Conservation (phyloP, 1,140 invertebrate species). For the Conus betulinus region DNA sequence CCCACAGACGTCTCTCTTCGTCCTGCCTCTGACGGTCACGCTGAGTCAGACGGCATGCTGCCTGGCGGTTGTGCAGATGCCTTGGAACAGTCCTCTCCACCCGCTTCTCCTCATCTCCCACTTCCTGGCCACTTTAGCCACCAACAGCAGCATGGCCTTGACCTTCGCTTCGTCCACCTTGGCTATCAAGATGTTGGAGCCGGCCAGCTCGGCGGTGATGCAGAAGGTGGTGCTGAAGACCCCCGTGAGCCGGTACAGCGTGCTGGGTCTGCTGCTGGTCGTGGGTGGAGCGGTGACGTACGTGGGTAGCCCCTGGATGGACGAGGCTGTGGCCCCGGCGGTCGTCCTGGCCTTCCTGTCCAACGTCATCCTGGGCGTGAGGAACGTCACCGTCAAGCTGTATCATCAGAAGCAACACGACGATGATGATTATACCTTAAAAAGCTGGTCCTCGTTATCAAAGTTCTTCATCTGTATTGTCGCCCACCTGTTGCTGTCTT, state of each 20-base stretch:
- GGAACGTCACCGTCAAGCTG: slow-evolving; percentile 39
- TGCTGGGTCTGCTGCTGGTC: slow-evolving; percentile 36
- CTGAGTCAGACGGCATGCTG: slow-evolving; percentile 20
- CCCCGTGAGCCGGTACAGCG: not conserved
- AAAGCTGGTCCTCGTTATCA: no score
- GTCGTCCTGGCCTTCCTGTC: slow-evolving; percentile 36
- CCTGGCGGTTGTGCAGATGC: not conserved
- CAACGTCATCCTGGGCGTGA: slow-evolving; percentile 41
- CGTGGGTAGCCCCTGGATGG: slow-evolving; percentile 5
- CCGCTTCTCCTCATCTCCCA: slow-evolving; percentile 15
- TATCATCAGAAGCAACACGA: no score
- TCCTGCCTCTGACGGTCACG: not conserved
- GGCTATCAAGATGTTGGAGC: slow-evolving; percentile 48
- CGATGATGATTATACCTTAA: no score
- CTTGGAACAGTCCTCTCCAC: not conserved
- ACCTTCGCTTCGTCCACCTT: slow-evolving; percentile 45
- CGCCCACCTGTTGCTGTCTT: not conserved
- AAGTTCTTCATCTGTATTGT: no score
- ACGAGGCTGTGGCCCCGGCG: not conserved
- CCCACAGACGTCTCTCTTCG: no score
- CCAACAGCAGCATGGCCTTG: slow-evolving; percentile 45
- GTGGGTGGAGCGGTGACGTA: slow-evolving; percentile 38
- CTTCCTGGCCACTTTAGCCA: slow-evolving; percentile 38
- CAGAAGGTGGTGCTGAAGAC: slow-evolving; percentile 25
- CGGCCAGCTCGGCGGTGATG: slow-evolving; percentile 39